Conservation (phyloP, 2,797 vertebrate species). For the Spinus pinus region DNA sequence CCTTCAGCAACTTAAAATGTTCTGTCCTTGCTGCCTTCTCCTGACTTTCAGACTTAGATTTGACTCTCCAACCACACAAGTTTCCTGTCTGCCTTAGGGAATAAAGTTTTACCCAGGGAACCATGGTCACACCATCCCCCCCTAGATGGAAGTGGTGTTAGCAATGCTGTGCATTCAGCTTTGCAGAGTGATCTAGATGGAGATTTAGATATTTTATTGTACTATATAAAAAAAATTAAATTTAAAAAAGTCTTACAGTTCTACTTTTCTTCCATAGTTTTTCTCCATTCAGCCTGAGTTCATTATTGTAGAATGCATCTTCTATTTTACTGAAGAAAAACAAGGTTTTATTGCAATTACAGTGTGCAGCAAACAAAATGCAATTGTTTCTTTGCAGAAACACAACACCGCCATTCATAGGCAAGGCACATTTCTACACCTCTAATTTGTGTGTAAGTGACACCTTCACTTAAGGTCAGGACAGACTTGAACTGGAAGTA, state of each 20-base stretch:
- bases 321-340: conserved; percentile 87
- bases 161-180: neutral
- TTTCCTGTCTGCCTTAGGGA: neutral
- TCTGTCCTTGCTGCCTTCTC: neutral
- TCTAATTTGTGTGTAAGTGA: neutral
- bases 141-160: neutral
- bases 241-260: conserved; percentile 77
- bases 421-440: neutral
- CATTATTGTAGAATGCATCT: conserved; percentile 90
- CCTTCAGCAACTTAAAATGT: neutral
- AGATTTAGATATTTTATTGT: neutral
- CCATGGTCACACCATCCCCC: neutral
- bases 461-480: neutral
- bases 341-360: conserved; percentile 48
- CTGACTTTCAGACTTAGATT: neutral
- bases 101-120: neutral
- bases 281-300: conserved; percentile 91
- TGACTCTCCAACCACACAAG: neutral
- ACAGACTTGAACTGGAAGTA: neutral
- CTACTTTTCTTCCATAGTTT: conserved; percentile 95
- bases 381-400: neutral
- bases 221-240: neutral
- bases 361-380: neutral
- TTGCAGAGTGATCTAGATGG: neutral
- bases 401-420: neutral